Conservation (phyloP, 2,797 vertebrate species). For the Pagetopsis macropterus region DNA sequence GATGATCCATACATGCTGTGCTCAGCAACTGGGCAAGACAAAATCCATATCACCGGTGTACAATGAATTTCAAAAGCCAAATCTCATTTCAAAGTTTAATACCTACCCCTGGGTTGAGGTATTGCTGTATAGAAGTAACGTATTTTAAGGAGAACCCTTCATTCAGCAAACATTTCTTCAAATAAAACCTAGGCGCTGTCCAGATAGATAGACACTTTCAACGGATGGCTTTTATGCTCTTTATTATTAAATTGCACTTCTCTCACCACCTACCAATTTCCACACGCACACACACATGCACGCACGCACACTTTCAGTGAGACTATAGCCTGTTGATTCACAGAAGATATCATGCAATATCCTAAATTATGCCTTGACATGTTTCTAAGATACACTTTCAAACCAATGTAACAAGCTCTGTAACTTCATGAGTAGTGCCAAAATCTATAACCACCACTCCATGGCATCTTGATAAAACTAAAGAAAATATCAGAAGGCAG, state of each 20-base stretch:
- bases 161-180: slow-evolving; percentile 52
- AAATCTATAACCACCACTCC: slow-evolving; percentile 8
- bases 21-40: slow-evolving; percentile 40
- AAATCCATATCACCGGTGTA: slow-evolving; percentile 32
- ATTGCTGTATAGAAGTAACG: slow-evolving; percentile 29
- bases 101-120: slow-evolving; percentile 27
- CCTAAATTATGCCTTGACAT: slow-evolving; percentile 30
- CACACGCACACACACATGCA: slow-evolving; percentile 2
- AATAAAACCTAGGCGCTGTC: slow-evolving; percentile 51
- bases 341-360: slow-evolving; percentile 57
- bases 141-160: slow-evolving; percentile 49
- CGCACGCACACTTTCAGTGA: slow-evolving; percentile 10
- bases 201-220: slow-evolving; percentile 54
- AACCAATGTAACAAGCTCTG: slow-evolving; percentile 11
- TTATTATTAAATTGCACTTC: slow-evolving; percentile 50
- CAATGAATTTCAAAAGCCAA: slow-evolving; percentile 44
- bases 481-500: slow-evolving; percentile 2
- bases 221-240: slow-evolving; percentile 37
- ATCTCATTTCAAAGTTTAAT: slow-evolving; percentile 45
- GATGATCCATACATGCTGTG: too few relatives aligned
- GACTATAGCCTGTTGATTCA: slow-evolving; percentile 46
- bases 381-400: slow-evolving; percentile 26
- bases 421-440: slow-evolving; percentile 11
- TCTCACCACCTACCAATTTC: slow-evolving; percentile 44
- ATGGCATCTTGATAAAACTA: slow-evolving; percentile 13